Conservation (phyloP, 2,797 vertebrate genomes). For the Pangasius mekongensis region DNA sequence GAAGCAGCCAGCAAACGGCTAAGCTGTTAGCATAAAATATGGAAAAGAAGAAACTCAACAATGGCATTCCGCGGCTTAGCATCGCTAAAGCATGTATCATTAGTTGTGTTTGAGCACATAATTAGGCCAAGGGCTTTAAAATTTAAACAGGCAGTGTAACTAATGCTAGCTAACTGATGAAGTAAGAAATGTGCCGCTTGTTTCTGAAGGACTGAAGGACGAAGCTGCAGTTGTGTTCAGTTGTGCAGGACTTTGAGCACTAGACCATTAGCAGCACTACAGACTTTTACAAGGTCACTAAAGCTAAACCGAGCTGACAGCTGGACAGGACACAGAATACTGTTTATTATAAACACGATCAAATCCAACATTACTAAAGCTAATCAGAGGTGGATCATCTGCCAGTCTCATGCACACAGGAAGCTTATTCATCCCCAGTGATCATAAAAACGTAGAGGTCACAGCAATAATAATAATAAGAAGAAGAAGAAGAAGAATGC, state of each 20-base stretch:
- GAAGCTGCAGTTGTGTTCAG: not conserved
- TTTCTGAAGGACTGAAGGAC: not conserved
- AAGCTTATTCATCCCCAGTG: not conserved
- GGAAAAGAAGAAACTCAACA: not conserved
- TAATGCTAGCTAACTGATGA: not conserved
- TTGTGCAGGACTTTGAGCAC: not conserved
- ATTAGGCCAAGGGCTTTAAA: not conserved
- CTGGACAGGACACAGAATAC: no score
- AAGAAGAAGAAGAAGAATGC: no score
- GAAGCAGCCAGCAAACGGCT: not conserved
- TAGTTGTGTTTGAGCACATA: not conserved
- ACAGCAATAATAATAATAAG: not conserved
- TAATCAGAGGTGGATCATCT: not conserved
- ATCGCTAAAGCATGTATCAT: not conserved
- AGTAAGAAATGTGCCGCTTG: not conserved
- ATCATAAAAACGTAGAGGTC: not conserved
- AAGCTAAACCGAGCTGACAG: not conserved
- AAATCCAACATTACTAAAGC: not conserved
- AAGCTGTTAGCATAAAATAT: not conserved
- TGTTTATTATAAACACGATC: not conserved
- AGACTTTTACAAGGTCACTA: conserved; percentile 19
- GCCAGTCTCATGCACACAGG: not conserved
- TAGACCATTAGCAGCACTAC: not conserved
- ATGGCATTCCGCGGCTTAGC: not conserved
- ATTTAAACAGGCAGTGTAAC: not conserved